Percentiles rank a stretch among this genome's conserved stretches.
These are phyloP conservation scores for Bradypodion pumilum DNA, from an alignment of 2,797 vertebrate species.

Conservation along the genomic window DNA sequence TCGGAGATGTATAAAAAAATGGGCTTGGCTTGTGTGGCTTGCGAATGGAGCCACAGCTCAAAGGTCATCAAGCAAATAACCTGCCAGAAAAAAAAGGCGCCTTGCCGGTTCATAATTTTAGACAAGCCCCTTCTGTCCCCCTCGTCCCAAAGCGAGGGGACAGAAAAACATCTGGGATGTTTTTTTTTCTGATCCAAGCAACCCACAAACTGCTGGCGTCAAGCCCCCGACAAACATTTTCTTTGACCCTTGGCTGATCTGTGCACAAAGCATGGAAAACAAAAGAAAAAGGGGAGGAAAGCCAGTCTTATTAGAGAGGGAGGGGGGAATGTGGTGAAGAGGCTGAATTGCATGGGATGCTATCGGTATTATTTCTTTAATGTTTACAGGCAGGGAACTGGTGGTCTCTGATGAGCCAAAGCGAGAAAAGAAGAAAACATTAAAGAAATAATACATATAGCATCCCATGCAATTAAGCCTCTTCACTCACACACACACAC, in stretches of 20 bases:
- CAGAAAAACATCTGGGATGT: not conserved
- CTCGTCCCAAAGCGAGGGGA: accelerated
- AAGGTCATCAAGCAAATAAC: not conserved
- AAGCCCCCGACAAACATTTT: slow-evolving; percentile 29
- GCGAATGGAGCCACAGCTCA: not conserved
- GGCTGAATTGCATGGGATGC: too few species aligned
- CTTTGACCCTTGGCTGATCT: slow-evolving; percentile 49
- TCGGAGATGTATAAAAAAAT: accelerated
- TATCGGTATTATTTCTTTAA: too few species aligned
- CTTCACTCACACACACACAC: not conserved
- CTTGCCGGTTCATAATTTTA: too few species aligned
- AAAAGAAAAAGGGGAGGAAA: not conserved
- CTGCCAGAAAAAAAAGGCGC: not conserved
- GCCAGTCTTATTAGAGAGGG: not conserved
- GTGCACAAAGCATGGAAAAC: not conserved
- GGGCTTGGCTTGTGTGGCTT: too few species aligned
- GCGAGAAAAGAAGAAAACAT: too few species aligned
- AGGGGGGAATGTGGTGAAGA: not conserved
- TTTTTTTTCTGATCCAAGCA: not conserved
- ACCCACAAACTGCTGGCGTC: slow-evolving; percentile 29
- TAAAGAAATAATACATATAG: too few species aligned
- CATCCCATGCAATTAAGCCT: not conserved
- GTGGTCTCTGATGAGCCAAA: too few species aligned
- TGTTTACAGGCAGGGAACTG: too few species aligned
- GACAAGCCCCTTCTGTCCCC: not conserved